Conservation (phyloP, 2,888 invertebrate genomes). For the Podotricha telesiphe region DNA sequence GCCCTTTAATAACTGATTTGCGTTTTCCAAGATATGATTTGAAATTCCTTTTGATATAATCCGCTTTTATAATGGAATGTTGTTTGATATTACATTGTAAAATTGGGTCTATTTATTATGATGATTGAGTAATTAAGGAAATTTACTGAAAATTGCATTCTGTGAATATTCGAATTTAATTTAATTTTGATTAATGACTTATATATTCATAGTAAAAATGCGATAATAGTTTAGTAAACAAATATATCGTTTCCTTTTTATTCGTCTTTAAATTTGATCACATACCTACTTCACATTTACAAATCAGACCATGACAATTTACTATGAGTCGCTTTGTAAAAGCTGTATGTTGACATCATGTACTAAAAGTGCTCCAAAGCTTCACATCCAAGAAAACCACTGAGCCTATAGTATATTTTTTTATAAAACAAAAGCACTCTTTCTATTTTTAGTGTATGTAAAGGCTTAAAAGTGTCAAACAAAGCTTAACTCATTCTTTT, state of each 20-base stretch:
- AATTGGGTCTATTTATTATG: slow-evolving; percentile 2
- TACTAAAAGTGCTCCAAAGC: too few species aligned
- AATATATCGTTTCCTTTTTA: too few species aligned
- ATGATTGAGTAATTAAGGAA: neutral
- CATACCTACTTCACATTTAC: too few species aligned
- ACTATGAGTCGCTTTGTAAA: neutral
- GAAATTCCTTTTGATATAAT: slow-evolving; percentile 41
- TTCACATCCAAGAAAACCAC: neutral
- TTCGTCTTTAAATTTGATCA: too few species aligned
- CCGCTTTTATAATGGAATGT: slow-evolving; percentile 37
- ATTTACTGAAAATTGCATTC: too few species aligned
- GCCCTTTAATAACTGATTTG: slow-evolving; percentile 26
- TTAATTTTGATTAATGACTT: too few species aligned
- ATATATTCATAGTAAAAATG: too few species aligned
- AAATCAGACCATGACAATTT: neutral
- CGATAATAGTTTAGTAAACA: too few species aligned
- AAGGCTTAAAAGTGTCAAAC: neutral
- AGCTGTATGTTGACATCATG: neutral
- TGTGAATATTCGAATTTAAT: too few species aligned
- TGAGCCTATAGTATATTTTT: too few species aligned
- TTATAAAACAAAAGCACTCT: neutral
- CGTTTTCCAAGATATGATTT: slow-evolving; percentile 37
- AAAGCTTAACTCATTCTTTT: neutral
- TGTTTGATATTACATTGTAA: too few species aligned
- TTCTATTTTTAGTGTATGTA: neutral